These are phyloP conservation scores for Empidonax alnorum DNA, from an alignment of 2,113 vertebrate genomes.

Conservation along the genomic window DNA sequence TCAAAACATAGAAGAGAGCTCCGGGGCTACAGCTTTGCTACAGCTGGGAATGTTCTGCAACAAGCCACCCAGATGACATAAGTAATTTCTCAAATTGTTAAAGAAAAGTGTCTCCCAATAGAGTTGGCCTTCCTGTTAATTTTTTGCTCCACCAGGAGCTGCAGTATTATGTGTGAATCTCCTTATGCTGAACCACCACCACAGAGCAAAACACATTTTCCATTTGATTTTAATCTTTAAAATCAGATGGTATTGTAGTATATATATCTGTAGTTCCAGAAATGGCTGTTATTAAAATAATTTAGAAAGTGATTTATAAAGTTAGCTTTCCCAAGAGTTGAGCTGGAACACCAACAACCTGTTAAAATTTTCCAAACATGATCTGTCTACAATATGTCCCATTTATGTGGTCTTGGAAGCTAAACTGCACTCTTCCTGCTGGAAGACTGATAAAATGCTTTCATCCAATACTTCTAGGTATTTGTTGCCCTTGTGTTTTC, in stretches of 20 bases:
- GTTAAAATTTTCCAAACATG: slow-evolving; percentile 49
- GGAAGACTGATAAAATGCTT: slow-evolving; percentile 32
- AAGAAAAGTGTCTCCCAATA: neutral
- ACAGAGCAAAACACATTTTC: neutral
- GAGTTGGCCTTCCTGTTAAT: neutral
- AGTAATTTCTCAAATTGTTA: neutral
- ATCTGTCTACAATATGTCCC: slow-evolving; percentile 14
- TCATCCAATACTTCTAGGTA: neutral
- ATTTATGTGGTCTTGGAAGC: slow-evolving; percentile 32
- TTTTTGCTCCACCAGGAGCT: neutral
- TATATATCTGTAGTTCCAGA: neutral
- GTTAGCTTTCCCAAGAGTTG: slow-evolving; percentile 36
- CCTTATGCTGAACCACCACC: neutral
- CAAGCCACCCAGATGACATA: neutral
- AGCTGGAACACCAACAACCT: slow-evolving; percentile 1
- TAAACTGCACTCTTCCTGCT: slow-evolving; percentile 54
- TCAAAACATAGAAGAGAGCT: neutral
- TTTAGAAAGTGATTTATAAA: neutral
- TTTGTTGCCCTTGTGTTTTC: slow-evolving; percentile 40
- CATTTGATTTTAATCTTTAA: neutral
- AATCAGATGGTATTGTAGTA: slow-evolving; percentile 35
- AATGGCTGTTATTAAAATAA: neutral
- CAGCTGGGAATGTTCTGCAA: neutral
- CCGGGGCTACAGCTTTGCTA: neutral
- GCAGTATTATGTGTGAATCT: neutral